phyloP scores from a whole-genome alignment of 2,113 vertebrate species.

The Lophochroa leadbeateri region DNA sequence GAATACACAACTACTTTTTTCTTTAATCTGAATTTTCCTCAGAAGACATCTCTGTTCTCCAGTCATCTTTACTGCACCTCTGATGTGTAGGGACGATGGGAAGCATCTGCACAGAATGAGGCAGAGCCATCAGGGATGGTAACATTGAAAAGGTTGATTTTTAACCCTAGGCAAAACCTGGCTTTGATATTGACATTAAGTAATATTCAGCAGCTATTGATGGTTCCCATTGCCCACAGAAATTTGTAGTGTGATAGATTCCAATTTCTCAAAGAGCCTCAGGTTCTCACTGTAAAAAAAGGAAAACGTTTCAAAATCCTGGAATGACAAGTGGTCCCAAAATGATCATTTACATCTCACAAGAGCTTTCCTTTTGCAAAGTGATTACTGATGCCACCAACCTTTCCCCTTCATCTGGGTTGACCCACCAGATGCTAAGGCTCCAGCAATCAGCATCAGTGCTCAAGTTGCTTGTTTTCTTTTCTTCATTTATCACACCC shows the following conservation, averaged over 20 bases:
- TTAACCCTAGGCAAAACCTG: background rate
- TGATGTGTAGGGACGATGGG: background rate
- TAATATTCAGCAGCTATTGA: background rate
- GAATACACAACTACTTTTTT: background rate
- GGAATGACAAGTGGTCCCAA: accelerated
- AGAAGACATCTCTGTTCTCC: background rate
- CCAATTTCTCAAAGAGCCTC: background rate
- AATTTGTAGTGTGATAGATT: accelerated
- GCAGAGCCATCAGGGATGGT: background rate
- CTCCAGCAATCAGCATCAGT: background rate
- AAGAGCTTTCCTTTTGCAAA: background rate
- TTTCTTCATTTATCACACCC: accelerated
- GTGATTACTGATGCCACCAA: background rate
- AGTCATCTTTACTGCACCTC: background rate
- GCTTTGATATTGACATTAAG: background rate
- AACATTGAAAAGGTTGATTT: background rate
- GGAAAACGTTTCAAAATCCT: background rate
- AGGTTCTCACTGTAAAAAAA: background rate
- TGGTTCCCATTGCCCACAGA: background rate
- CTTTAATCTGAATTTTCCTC: background rate
- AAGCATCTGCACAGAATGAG: background rate
- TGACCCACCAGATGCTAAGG: accelerated
- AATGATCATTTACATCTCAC: background rate
- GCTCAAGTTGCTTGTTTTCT: background rate
- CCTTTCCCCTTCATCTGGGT: background rate